Conservation (phyloP, 1,140 invertebrate species). For the Orius laevigatus region DNA sequence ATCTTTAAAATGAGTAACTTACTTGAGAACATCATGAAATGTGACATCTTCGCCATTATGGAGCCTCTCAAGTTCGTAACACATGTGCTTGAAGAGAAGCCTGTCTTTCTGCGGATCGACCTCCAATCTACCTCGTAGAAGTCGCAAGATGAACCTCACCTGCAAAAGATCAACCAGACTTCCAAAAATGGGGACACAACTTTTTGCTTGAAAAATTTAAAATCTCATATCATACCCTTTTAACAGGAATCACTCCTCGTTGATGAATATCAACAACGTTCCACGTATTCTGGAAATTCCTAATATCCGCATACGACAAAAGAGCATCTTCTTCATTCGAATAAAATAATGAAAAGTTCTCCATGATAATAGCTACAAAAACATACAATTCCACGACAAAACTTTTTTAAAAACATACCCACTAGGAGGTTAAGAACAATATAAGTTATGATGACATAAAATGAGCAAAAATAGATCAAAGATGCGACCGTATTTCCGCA, state of each 20-base stretch:
- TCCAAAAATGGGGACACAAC: not conserved
- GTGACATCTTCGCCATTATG: conserved; percentile 98
- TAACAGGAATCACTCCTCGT: conserved; percentile 86
- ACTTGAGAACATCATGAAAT: conserved; percentile 99
- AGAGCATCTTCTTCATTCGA: conserved; percentile 99
- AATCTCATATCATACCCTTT: conserved; percentile 39
- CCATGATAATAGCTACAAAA: conserved; percentile 95
- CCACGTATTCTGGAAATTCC: conserved; percentile 99
- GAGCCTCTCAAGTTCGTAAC: conserved; percentile 91
- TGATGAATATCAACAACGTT: conserved; percentile 98
- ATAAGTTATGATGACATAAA: conserved; percentile 99
- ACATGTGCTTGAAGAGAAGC: conserved; percentile 98
- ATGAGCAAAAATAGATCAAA: conserved; percentile 96
- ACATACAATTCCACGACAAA: not conserved
- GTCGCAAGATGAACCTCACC: conserved; percentile 75
- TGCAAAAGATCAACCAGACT: conserved; percentile 24
- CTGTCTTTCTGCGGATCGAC: conserved; percentile 96
- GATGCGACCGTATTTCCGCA: conserved; percentile 95
- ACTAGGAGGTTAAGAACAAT: conserved; percentile 97
- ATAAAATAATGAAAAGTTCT: conserved; percentile 99
- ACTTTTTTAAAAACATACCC: conserved; percentile 41
- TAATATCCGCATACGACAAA: conserved; percentile 85
- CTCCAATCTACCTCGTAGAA: conserved; percentile 86
- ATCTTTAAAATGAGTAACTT: no score
- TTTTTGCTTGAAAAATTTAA: not conserved